Conservation (phyloP, 1,140 invertebrate species). For the Drosophila pectinifera region DNA sequence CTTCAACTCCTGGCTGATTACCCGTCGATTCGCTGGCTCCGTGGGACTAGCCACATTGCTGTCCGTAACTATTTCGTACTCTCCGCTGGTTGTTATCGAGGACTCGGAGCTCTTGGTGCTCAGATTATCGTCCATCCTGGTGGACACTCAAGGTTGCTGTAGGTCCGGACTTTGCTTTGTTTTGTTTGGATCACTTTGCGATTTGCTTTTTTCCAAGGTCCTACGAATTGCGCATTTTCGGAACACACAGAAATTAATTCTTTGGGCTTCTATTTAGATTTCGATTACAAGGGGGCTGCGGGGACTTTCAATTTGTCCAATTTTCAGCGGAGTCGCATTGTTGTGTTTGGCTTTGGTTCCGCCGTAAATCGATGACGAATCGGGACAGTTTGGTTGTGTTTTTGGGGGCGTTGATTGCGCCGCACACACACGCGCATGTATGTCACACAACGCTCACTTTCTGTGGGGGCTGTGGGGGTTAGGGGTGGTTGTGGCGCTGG, state of each 20-base stretch:
- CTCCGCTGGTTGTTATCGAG: slow-evolving; percentile 92
- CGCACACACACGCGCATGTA: slow-evolving; percentile 50
- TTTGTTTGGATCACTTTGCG: slow-evolving; percentile 2
- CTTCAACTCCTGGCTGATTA: slow-evolving; percentile 25
- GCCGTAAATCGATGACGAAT: slow-evolving; percentile 80
- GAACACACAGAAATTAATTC: slow-evolving; percentile 26
- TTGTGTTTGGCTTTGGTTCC: slow-evolving; percentile 73
- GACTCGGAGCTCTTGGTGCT: slow-evolving; percentile 92
- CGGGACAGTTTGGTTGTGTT: slow-evolving; percentile 48
- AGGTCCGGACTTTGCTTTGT: slow-evolving; percentile 24
- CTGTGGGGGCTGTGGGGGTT: slow-evolving; percentile 12
- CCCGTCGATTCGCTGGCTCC: slow-evolving; percentile 50
- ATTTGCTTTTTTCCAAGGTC: slow-evolving; percentile 24
- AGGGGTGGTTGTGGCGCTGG: slow-evolving; percentile 37
- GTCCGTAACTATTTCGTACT: slow-evolving; percentile 91
- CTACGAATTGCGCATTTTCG: slow-evolving; percentile 62
- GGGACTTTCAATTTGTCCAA: slow-evolving; percentile 56
- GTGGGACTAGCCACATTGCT: slow-evolving; percentile 77
- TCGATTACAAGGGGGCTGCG: slow-evolving; percentile 23
- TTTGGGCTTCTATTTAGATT: slow-evolving; percentile 38
- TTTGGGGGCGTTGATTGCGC: slow-evolving; percentile 71
- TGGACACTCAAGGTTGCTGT: slow-evolving; percentile 53
- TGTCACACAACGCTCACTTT: slow-evolving; percentile 42
- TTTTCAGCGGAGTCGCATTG: slow-evolving; percentile 70
- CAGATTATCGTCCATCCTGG: slow-evolving; percentile 91